Percentiles rank a stretch among this genome's conserved stretches.
phyloP scores from a whole-genome alignment of 2,797 vertebrate species.

The Tolypeutes matacus region DNA sequence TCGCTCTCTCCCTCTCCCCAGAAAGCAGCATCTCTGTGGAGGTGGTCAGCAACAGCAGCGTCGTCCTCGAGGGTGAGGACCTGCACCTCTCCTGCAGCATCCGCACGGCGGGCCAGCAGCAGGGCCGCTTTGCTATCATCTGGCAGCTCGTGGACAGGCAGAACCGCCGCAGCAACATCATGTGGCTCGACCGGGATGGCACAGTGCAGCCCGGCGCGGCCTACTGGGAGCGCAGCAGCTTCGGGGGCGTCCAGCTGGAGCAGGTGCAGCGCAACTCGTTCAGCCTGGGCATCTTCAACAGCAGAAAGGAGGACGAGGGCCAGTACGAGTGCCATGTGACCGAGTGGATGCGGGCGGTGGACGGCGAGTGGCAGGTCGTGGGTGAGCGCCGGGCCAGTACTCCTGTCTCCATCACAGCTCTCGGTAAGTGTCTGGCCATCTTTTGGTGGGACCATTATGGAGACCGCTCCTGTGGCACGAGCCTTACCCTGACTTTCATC shows the following conservation, averaged over 20 bases:
- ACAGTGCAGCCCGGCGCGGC: constrained; percentile 86
- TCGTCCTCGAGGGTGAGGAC: constrained; percentile 93
- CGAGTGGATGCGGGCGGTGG: constrained; percentile 89
- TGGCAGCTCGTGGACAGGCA: constrained; percentile 94
- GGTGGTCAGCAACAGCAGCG: constrained; percentile 93
- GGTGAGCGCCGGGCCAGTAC: constrained; percentile 92
- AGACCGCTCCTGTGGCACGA: accelerated
- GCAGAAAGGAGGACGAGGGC: constrained; percentile 89
- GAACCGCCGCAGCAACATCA: constrained; percentile 90
- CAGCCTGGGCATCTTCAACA: constrained; percentile 90
- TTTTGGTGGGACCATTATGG: accelerated
- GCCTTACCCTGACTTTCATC: not conserved
- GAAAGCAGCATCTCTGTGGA: constrained; percentile 96
- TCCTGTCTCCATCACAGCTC: constrained; percentile 92
- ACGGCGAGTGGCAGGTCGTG: constrained; percentile 94
- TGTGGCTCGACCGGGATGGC: constrained; percentile 92
- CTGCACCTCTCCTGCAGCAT: constrained; percentile 93
- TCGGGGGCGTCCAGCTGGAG: constrained; percentile 89
- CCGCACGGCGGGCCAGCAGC: constrained; percentile 87
- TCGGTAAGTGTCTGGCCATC: constrained; percentile 88
- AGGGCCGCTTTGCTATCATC: constrained; percentile 91
- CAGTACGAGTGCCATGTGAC: constrained; percentile 90
- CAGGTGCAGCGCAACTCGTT: constrained; percentile 89
- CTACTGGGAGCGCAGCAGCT: constrained; percentile 89
- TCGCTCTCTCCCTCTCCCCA: constrained; percentile 86